Percentiles rank a stretch among this genome's conserved stretches.
Conservation (phyloP, 2,797 vertebrate genomes). For the Morus bassanus region DNA sequence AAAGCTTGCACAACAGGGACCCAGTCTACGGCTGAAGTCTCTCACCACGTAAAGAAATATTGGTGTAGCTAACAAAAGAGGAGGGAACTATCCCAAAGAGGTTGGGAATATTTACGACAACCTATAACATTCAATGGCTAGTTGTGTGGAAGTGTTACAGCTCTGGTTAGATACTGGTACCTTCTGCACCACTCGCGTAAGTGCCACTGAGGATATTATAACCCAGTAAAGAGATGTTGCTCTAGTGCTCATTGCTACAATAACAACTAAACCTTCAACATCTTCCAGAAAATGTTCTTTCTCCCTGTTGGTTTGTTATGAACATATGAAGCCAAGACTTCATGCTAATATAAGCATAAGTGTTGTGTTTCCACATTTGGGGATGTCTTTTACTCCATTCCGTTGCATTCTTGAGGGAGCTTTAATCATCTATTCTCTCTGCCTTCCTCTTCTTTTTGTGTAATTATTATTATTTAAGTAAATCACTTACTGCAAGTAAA, state of each 20-base stretch:
- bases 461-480: conserved; percentile 6
- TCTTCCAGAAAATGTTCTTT: not conserved
- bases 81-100: not conserved
- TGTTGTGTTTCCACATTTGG: not conserved
- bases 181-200: not conserved
- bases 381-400: not conserved
- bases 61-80: not conserved
- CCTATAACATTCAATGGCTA: not conserved
- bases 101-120: not conserved
- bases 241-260: not conserved
- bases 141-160: not conserved
- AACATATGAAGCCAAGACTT: not conserved
- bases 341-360: not conserved
- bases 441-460: not conserved
- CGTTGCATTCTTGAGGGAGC: not conserved
- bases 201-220: not conserved
- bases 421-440: not conserved
- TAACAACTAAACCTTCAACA: not conserved
- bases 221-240: not conserved
- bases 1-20: not conserved
- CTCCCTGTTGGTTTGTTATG: not conserved
- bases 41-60: not conserved
- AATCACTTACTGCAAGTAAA: conserved; percentile 41
- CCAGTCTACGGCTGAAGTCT: not conserved
- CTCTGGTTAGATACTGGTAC: not conserved